Conservation (phyloP, 2,888 invertebrate genomes). For the Gonocerus acuteangulatus region DNA sequence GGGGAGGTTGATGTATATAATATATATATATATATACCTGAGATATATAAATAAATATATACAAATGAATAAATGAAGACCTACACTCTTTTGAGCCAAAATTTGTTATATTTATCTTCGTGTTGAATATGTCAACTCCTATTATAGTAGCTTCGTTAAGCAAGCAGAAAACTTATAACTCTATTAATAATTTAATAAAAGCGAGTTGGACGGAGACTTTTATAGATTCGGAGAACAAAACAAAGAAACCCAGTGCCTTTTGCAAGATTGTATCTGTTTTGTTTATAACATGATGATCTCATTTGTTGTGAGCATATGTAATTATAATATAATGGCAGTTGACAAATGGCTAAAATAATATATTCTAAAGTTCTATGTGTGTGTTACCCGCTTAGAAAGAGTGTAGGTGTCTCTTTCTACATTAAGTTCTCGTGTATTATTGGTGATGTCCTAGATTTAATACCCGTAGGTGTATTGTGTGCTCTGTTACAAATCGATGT, state of each 20-base stretch:
- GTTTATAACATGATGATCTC: conserved; percentile 24
- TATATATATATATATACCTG: conserved; percentile 5
- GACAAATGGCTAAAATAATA: conserved; percentile 19
- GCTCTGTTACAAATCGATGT: conserved; percentile 30
- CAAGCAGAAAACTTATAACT: conserved; percentile 4
- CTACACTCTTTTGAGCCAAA: conserved; percentile 22
- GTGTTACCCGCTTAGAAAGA: conserved; percentile 20
- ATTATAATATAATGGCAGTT: conserved; percentile 22
- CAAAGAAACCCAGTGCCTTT: conserved; percentile 28
- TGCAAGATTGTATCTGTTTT: conserved; percentile 25
- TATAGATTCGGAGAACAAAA: conserved; percentile 20
- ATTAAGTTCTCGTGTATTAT: conserved; percentile 20
- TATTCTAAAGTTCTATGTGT: conserved; percentile 25
- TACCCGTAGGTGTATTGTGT: conserved; percentile 35
- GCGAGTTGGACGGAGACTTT: conserved; percentile 23
- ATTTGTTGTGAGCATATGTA: conserved; percentile 9
- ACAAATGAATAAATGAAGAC: conserved; percentile 21
- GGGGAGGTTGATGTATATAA: conserved; percentile 24
- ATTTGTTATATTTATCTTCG: conserved; percentile 23
- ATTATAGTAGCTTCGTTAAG: conserved; percentile 7
- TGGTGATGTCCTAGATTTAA: conserved; percentile 31
- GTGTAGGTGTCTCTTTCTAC: conserved; percentile 27
- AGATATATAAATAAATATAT: conserved; percentile 1
- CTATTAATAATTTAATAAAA: not conserved
- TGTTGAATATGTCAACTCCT: conserved; percentile 21